Percentiles rank a stretch among this genome's conserved stretches.
phyloP scores from a whole-genome alignment of 2,113 vertebrate species.

The Carlito syrichta region DNA sequence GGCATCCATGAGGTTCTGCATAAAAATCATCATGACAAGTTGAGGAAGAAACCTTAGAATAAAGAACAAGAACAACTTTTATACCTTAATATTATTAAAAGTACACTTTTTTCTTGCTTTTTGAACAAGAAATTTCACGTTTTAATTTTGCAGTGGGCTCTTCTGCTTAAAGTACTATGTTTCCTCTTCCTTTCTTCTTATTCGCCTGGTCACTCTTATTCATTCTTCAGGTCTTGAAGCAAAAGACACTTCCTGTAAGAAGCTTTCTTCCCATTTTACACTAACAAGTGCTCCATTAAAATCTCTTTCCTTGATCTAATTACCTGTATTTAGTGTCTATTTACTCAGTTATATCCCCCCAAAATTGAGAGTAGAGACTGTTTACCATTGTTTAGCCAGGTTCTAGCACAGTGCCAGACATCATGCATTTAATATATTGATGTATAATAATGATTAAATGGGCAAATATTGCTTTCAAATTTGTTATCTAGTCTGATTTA shows the following conservation, averaged over 20 bases:
- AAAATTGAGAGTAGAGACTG: not conserved
- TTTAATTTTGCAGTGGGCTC: not conserved
- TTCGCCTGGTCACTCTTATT: not conserved
- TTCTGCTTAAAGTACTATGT: not conserved
- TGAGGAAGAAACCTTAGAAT: not conserved
- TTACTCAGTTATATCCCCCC: not conserved
- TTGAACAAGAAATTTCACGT: not conserved
- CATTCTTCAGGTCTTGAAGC: not conserved
- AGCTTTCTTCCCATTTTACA: not conserved
- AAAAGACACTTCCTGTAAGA: not conserved
- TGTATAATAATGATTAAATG: not conserved
- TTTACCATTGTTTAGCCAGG: not conserved
- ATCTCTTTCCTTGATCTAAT: not conserved
- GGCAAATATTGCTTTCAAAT: not conserved
- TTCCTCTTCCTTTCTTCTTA: not conserved
- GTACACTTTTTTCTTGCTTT: not conserved
- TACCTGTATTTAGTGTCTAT: not conserved
- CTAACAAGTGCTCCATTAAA: not conserved
- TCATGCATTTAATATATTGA: not conserved
- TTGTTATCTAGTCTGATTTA: not conserved
- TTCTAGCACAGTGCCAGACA: not conserved
- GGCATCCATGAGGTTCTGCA: not conserved
- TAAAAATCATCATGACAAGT: not conserved
- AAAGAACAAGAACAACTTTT: not conserved
- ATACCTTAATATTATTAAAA: not conserved